These are phyloP conservation scores for Tiliacea aurago DNA, from an alignment of 2,888 invertebrate species.

Conservation along the genomic window DNA sequence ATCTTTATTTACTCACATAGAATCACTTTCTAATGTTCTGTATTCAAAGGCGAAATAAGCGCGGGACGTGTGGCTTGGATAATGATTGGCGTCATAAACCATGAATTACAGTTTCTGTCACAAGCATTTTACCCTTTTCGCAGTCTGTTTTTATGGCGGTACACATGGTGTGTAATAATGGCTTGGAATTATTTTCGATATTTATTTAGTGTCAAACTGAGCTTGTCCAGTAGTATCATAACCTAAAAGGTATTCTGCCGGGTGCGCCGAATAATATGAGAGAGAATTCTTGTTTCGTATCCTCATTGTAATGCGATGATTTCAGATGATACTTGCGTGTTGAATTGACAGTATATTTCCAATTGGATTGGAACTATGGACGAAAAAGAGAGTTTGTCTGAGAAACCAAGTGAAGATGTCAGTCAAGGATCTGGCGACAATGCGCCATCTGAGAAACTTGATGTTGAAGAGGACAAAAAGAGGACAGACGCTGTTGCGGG, in stretches of 20 bases:
- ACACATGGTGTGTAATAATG: background rate
- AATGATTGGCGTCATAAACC: slow-evolving; percentile 78
- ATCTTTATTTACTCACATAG: background rate
- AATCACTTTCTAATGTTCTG: slow-evolving; percentile 7
- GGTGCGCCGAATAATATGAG: slow-evolving; percentile 71
- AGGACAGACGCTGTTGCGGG: slow-evolving; percentile 2
- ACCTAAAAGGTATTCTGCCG: slow-evolving; percentile 85
- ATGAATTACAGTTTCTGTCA: slow-evolving; percentile 56
- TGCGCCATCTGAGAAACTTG: slow-evolving; percentile 44
- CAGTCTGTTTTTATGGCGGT: slow-evolving; percentile 2
- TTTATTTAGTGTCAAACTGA: slow-evolving; percentile 45
- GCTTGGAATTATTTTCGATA: slow-evolving; percentile 9
- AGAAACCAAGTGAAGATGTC: slow-evolving; percentile 70
- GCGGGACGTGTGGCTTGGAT: slow-evolving; percentile 84
- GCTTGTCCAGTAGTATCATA: slow-evolving; percentile 72
- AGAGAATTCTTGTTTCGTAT: slow-evolving; percentile 24
- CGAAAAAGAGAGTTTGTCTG: slow-evolving; percentile 78
- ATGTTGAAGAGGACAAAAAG: slow-evolving; percentile 27
- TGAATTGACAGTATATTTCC: slow-evolving; percentile 69
- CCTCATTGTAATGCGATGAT: slow-evolving; percentile 51
- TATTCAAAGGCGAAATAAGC: slow-evolving; percentile 76
- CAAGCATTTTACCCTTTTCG: slow-evolving; percentile 13
- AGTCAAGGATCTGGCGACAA: slow-evolving; percentile 60
- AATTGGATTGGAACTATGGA: slow-evolving; percentile 82
- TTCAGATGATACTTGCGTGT: slow-evolving; percentile 78